Percentiles rank a stretch among this genome's conserved stretches.
Evolutionary conservation across 1,140 invertebrate species (phyloP).

Genomic region (Goniozus legneri): DNA sequence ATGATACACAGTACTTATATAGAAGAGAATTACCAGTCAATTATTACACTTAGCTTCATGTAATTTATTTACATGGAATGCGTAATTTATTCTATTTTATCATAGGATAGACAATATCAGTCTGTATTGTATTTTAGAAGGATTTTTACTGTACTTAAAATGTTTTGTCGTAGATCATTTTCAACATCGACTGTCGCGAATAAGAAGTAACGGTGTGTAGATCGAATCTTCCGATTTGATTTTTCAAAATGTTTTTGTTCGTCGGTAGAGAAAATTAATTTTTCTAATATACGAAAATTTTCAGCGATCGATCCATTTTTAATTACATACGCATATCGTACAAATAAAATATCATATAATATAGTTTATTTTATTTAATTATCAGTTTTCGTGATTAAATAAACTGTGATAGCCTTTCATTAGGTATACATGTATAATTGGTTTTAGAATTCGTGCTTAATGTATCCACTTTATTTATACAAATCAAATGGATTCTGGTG

Average conservation of each 20-base stretch:
- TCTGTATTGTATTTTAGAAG: slow-evolving; percentile 21
- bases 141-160: slow-evolving; percentile 11
- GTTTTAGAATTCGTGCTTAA: neutral
- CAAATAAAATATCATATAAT: too few species aligned
- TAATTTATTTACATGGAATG: slow-evolving; percentile 7
- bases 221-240: neutral
- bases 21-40: slow-evolving; percentile 26
- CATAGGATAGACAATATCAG: slow-evolving; percentile 14
- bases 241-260: too few species aligned
- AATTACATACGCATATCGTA: neutral
- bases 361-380: too few species aligned
- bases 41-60: neutral
- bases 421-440: neutral
- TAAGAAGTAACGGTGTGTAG: too few species aligned
- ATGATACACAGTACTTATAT: slow-evolving; percentile 30
- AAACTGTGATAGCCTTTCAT: neutral
- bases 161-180: too few species aligned
- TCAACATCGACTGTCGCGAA: too few species aligned
- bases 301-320: neutral
- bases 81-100: slow-evolving; percentile 13
- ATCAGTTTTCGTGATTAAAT: too few species aligned
- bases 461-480: neutral
- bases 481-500: neutral
- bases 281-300: slow-evolving; percentile 1
- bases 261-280: too few species aligned